Percentiles rank a stretch among this genome's conserved stretches.
Conservation (phyloP, 2,888 invertebrate genomes). For the Amaurobius ferox region DNA sequence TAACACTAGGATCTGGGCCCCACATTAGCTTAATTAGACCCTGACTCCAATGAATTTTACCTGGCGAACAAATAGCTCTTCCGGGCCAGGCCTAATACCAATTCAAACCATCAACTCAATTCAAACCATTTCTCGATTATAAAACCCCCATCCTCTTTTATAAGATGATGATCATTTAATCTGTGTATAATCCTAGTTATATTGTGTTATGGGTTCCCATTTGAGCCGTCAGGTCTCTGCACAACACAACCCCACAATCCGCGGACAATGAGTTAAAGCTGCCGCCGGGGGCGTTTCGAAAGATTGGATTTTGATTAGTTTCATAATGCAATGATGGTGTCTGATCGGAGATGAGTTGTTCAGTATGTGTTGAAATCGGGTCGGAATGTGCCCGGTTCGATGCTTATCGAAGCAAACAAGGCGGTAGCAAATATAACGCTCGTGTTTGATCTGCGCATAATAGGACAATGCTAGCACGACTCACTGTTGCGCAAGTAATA, state of each 20-base stretch:
- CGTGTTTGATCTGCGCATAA: too few relatives aligned
- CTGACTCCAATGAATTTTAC: too few relatives aligned
- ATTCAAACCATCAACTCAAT: too few relatives aligned
- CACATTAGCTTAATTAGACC: too few relatives aligned
- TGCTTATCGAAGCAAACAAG: neutral
- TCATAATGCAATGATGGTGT: neutral
- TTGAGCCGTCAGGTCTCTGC: neutral
- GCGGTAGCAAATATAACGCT: too few relatives aligned
- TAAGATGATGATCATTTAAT: neutral
- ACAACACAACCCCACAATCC: neutral
- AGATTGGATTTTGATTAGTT: neutral
- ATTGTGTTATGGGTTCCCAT: neutral
- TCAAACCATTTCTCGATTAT: too few relatives aligned
- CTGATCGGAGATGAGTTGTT: neutral
- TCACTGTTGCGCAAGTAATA: too few relatives aligned
- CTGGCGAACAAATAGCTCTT: too few relatives aligned
- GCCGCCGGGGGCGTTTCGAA: too few relatives aligned
- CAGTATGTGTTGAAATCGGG: neutral
- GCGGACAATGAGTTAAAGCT: neutral
- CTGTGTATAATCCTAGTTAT: neutral
- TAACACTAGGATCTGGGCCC: too few relatives aligned
- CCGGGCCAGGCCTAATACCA: too few relatives aligned
- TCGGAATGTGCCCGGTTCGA: neutral
- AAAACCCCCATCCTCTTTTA: neutral
- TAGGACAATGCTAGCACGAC: too few relatives aligned